These are phyloP conservation scores for Nephrotoma appendiculata DNA, from an alignment of 2,888 invertebrate species.

Conservation along the genomic window DNA sequence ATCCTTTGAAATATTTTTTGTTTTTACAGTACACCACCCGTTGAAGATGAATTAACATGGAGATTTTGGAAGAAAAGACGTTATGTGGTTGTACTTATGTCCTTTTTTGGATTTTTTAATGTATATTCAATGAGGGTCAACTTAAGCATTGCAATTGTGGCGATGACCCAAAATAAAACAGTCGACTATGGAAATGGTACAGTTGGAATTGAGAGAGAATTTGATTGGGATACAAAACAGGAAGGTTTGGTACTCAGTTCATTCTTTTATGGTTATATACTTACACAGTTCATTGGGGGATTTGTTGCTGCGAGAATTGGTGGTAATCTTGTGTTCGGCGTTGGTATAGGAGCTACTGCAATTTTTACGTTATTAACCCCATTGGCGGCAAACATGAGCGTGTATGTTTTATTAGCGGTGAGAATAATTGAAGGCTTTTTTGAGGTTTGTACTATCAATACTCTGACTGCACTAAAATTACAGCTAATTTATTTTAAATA, in stretches of 20 bases:
- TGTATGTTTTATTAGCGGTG: constrained; percentile 51
- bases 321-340: constrained; percentile 66
- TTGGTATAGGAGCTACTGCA: constrained; percentile 65
- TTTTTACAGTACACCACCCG: neutral
- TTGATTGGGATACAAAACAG: constrained; percentile 63
- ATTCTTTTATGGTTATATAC: constrained; percentile 80
- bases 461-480: too few species aligned
- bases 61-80: constrained; percentile 59
- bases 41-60: constrained; percentile 34
- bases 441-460: constrained; percentile 39
- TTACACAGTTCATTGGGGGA: constrained; percentile 72
- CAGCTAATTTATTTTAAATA: neutral
- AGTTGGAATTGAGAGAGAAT: constrained; percentile 47
- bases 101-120: constrained; percentile 76
- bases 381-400: constrained; percentile 54
- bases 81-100: constrained; percentile 58
- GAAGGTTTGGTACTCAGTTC: constrained; percentile 70
- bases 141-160: constrained; percentile 83
- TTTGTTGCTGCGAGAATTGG: constrained; percentile 73
- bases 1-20: neutral
- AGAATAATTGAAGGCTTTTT: constrained; percentile 67
- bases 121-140: constrained; percentile 74
- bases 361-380: constrained; percentile 70
- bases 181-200: constrained; percentile 48
- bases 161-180: constrained; percentile 67